These are phyloP conservation scores for Hirtodrosophila histrioides DNA, from an alignment of 2,888 invertebrate genomes.

Conservation along the genomic window DNA sequence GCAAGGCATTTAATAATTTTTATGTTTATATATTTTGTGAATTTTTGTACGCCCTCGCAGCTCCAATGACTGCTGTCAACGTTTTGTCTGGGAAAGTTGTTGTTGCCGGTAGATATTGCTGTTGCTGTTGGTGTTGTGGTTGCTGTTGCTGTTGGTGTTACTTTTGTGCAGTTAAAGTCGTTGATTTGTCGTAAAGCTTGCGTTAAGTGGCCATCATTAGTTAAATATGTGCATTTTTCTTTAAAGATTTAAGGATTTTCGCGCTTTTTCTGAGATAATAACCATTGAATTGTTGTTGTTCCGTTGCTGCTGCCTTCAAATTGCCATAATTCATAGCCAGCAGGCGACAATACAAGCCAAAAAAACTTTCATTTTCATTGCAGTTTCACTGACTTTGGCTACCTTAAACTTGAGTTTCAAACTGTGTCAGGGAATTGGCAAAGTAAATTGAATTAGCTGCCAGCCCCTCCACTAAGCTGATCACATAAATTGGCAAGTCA, in stretches of 20 bases:
- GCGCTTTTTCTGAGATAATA: constrained; percentile 54
- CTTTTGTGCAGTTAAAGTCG: constrained; percentile 45
- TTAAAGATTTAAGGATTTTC: constrained; percentile 78
- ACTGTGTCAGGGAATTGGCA: constrained; percentile 44
- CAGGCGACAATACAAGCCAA: constrained; percentile 13
- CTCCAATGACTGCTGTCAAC: constrained; percentile 23
- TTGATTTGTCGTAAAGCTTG: constrained; percentile 80
- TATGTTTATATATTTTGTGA: constrained; percentile 67
- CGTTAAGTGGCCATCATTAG: constrained; percentile 79
- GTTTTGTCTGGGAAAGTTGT: constrained; percentile 74
- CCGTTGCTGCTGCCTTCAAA: constrained; percentile 49
- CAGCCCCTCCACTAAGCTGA: constrained; percentile 15
- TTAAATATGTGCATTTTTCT: constrained; percentile 81
- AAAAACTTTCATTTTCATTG: constrained; percentile 68
- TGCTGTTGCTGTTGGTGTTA: constrained; percentile 37
- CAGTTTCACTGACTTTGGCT: constrained; percentile 46
- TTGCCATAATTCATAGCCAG: constrained; percentile 73
- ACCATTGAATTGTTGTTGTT: constrained; percentile 25
- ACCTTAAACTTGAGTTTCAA: constrained; percentile 54
- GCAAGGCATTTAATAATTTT: constrained; percentile 78
- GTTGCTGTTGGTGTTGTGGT: constrained; percentile 32
- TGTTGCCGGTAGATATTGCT: constrained; percentile 31
- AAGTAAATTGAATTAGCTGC: constrained; percentile 59
- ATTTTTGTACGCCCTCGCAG: constrained; percentile 66
- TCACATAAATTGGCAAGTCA: constrained; percentile 55